Percentiles rank a stretch among this genome's conserved stretches.
Conservation (phyloP, 2,797 vertebrate species). For the Gouania willdenowi region DNA sequence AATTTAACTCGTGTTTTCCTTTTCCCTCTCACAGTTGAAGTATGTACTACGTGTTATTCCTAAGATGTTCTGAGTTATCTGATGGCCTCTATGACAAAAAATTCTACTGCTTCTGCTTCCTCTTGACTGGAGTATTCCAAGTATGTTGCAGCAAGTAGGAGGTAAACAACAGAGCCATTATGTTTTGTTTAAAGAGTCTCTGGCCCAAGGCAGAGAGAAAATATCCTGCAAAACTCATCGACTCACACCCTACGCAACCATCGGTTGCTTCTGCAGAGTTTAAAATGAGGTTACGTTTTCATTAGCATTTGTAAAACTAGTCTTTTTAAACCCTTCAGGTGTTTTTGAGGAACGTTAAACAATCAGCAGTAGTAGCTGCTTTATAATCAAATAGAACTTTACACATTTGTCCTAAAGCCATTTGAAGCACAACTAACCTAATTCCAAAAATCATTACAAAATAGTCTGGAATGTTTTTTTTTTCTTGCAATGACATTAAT, state of each 20-base stretch:
- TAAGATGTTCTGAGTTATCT: neutral
- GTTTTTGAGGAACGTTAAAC: too few relatives aligned
- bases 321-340: too few relatives aligned
- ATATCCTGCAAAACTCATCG: slow-evolving; percentile 24
- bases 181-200: slow-evolving; percentile 47
- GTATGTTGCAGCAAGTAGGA: slow-evolving; percentile 65
- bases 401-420: too few relatives aligned
- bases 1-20: slow-evolving; percentile 8
- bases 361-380: too few relatives aligned
- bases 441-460: too few relatives aligned
- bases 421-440: too few relatives aligned
- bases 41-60: neutral
- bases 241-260: slow-evolving; percentile 5
- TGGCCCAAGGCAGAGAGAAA: slow-evolving; percentile 17
- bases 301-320: neutral
- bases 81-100: neutral
- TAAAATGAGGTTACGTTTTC: neutral
- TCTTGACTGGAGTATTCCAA: slow-evolving; percentile 55
- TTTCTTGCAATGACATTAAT: too few relatives aligned
- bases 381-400: too few relatives aligned
- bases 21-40: neutral
- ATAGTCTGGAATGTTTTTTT: too few relatives aligned
- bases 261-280: slow-evolving; percentile 4
- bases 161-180: slow-evolving; percentile 68
- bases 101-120: slow-evolving; percentile 29